Conservation (phyloP, 1,140 invertebrate species). For the Sarcophaga peregrina region DNA sequence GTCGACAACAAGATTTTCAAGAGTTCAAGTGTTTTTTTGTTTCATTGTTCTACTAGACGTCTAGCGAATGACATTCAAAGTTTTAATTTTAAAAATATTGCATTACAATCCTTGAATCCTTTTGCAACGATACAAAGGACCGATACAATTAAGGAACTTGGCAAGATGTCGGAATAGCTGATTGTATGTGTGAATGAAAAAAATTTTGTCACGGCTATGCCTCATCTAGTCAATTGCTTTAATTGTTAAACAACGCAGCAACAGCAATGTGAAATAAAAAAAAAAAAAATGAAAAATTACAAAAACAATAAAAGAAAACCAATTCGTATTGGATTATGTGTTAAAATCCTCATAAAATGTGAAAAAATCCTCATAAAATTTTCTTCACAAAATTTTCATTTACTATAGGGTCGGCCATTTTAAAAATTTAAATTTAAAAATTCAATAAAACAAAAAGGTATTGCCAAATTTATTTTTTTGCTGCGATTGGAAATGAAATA, state of each 20-base stretch:
- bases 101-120: too few relatives aligned
- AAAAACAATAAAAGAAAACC: too few relatives aligned
- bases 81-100: too few relatives aligned
- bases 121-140: not conserved
- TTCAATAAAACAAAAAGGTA: too few relatives aligned
- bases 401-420: too few relatives aligned
- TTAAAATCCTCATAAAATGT: not conserved
- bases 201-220: conserved; percentile 61
- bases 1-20: conserved; percentile 12
- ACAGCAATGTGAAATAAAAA: not conserved
- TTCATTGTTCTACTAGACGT: not conserved
- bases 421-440: too few relatives aligned
- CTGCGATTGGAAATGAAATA: too few relatives aligned
- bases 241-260: conserved; percentile 49
- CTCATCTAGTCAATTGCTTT: conserved; percentile 66
- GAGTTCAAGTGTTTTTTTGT: conserved; percentile 21
- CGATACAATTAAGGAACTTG: conserved; percentile 62
- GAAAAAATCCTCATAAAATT: not conserved
- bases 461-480: too few relatives aligned
- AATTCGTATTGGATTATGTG: too few relatives aligned
- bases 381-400: not conserved
- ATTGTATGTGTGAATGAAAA: conserved; percentile 49
- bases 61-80: too few relatives aligned
- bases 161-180: conserved; percentile 67
- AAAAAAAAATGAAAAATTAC: too few relatives aligned